Evolutionary conservation across 92 coral and sea anemone genomes (phyloP), one percentile per base, ranked within the genome.

Genomic region (Actinostola sp.): DNA sequence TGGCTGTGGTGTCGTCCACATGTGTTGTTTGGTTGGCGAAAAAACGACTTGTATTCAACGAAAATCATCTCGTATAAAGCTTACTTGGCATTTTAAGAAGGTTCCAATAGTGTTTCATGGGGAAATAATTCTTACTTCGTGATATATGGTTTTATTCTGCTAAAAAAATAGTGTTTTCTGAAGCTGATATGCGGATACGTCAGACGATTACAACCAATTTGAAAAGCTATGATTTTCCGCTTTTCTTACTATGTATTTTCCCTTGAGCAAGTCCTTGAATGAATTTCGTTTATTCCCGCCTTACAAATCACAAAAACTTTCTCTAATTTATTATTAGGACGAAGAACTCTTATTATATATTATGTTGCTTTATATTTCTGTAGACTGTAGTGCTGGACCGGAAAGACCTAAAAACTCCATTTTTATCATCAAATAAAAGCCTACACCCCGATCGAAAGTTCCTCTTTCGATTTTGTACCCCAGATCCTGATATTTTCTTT

Each of bases 1-100:
- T 68, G 26, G 33, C n/a, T n/a, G n/a, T 48, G 54, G 38, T 46
- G 55, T 65, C n/a, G 61, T 68, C 74, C 74, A 68, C 74, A 68
- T 68, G 74, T 67, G 59, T 59, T 65, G 38, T 67, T 46, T 53
- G 28, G n/a, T 30, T 33, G 19, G n/a, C 7, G 49, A 52, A 33
- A 68, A 66, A 66, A 24, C 74, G 49, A 30, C 34, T 46, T 12
- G 25, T 11, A 19, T 52, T 30, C 26, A 19, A 20, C 74, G 21
- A 50, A 50, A 50, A 68, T 50, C 43, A 11, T 33, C 10, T 39
- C 31, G 14, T 21, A 5, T 6, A 68, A 68, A 32, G 20, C 61
- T 33, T 25, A 51, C 20, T 8, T 12, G 14, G 4, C 13, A 6
- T 57, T 57, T 26, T 57, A 57, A 29, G 63, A 57, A 57, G n/a